Conservation (phyloP, 2,888 invertebrate genomes). For the Siphlonurus alternatus region DNA sequence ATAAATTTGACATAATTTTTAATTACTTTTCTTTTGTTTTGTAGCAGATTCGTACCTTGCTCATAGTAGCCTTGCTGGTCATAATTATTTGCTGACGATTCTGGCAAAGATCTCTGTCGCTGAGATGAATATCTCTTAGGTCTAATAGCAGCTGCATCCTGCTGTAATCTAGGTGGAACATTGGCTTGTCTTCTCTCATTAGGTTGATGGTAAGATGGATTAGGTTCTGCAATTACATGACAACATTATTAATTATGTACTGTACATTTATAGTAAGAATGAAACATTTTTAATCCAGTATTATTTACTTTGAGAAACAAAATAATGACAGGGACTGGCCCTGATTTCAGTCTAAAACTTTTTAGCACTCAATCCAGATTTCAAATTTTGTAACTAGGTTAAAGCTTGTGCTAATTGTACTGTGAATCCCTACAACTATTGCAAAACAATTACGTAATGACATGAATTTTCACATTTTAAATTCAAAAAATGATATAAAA, state of each 20-base stretch:
- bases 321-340: no score
- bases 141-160: slow-evolving; percentile 26
- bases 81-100: slow-evolving; percentile 13
- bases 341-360: no score
- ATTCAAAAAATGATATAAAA: neutral
- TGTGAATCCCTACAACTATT: no score
- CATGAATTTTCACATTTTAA: no score
- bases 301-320: no score
- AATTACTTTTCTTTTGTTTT: no score
- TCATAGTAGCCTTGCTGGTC: slow-evolving; percentile 15
- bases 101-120: slow-evolving; percentile 33
- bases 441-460: no score
- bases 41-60: slow-evolving; percentile 8
- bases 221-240: slow-evolving; percentile 1
- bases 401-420: no score
- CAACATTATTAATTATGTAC: neutral
- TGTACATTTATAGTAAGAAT: neutral
- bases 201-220: neutral
- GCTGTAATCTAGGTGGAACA: slow-evolving; percentile 18
- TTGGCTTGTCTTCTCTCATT: slow-evolving; percentile 8
- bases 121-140: slow-evolving; percentile 52
- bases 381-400: no score
- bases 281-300: no score
- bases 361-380: no score
- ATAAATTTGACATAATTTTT: no score